phyloP scores from a whole-genome alignment of 2,113 vertebrate genomes.

The Ondatra zibethicus region DNA sequence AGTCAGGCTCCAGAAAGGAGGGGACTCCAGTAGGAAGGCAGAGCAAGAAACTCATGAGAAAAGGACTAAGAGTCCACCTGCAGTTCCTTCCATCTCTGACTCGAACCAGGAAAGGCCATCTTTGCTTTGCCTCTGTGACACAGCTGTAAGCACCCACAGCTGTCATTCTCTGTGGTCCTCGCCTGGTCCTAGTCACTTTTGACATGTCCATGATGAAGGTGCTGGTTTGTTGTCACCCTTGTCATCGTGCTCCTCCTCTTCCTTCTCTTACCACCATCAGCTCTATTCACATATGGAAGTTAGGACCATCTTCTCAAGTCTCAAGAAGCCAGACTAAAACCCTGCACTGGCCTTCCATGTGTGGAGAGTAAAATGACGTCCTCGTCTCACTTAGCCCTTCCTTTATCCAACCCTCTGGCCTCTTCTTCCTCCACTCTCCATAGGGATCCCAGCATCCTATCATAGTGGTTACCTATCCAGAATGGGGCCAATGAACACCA shows the following conservation, averaged over 20 bases:
- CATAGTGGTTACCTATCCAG: not conserved
- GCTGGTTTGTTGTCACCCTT: too few species aligned
- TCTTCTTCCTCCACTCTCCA: not conserved
- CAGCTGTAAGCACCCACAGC: not conserved
- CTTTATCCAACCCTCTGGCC: too few species aligned
- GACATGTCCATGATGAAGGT: not conserved
- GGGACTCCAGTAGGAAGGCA: not conserved
- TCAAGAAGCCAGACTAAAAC: not conserved
- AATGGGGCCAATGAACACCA: not conserved
- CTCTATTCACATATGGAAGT: not conserved
- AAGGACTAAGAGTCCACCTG: not conserved
- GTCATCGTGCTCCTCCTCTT: not conserved
- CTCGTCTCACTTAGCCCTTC: not conserved
- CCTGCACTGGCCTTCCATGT: not conserved
- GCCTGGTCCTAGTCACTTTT: not conserved
- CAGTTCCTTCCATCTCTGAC: not conserved
- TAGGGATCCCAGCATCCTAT: not conserved
- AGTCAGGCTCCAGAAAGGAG: not conserved
- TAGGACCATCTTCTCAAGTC: not conserved
- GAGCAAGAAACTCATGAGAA: not conserved
- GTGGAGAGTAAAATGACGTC: not conserved
- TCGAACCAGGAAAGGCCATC: not conserved
- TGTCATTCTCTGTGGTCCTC: not conserved
- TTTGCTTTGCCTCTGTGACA: not conserved
- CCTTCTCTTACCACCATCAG: not conserved